phyloP scores from a whole-genome alignment of 1,140 invertebrate genomes.

The Lucilia sericata region DNA sequence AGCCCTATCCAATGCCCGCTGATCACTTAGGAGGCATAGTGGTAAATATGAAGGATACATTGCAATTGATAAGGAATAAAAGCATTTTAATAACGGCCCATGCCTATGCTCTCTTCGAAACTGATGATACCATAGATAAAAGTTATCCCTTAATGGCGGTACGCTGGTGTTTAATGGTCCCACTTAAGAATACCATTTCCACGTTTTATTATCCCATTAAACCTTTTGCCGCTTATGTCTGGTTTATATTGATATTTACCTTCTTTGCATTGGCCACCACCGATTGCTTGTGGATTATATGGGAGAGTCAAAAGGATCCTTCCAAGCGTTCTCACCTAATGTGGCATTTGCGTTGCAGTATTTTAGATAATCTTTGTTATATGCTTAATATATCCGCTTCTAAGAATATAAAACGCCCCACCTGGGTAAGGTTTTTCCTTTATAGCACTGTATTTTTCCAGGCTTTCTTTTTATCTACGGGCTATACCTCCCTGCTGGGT shows the following conservation, averaged over 20 bases:
- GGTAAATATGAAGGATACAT: slow-evolving; percentile 56
- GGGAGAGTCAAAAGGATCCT: not conserved
- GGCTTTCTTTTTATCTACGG: slow-evolving; percentile 59
- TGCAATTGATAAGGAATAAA: slow-evolving; percentile 55
- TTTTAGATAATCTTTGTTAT: slow-evolving; percentile 19
- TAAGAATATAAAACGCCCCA: not conserved
- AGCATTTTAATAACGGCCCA: slow-evolving; percentile 57
- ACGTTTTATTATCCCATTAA: slow-evolving; percentile 56
- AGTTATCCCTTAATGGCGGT: slow-evolving; percentile 60
- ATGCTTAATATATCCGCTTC: not conserved
- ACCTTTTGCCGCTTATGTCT: slow-evolving; percentile 53
- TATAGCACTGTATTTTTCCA: not conserved
- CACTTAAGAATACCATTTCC: slow-evolving; percentile 58
- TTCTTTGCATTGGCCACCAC: slow-evolving; percentile 47
- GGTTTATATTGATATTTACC: slow-evolving; percentile 51
- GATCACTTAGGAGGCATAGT: slow-evolving; percentile 55
- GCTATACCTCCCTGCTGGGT: slow-evolving; percentile 57
- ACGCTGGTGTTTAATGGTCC: slow-evolving; percentile 59
- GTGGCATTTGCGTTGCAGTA: not conserved
- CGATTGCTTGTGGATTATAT: not conserved
- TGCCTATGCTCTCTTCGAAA: slow-evolving; percentile 58
- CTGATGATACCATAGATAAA: slow-evolving; percentile 53
- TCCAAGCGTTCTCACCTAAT: not conserved
- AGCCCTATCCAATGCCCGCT: slow-evolving; percentile 49
- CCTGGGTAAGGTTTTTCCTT: not conserved